These are phyloP conservation scores for Drosophila melanica DNA, from an alignment of 1,140 invertebrate species.

Conservation along the genomic window DNA sequence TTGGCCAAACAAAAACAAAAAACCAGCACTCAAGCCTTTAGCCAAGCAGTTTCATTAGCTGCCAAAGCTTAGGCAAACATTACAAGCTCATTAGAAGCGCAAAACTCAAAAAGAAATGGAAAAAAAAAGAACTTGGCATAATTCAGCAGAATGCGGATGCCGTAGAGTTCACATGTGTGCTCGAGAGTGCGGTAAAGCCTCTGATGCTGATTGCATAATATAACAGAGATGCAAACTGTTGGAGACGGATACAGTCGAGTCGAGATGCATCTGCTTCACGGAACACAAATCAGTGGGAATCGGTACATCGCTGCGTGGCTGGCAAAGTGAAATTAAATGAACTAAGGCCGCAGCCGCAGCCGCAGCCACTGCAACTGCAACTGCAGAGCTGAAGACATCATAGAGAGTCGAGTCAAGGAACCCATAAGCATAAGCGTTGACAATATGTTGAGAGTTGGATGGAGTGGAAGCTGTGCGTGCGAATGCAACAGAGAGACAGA, in stretches of 20 bases:
- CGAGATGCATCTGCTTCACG: slow-evolving; percentile 29
- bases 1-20: slow-evolving; percentile 23
- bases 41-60: slow-evolving; percentile 30
- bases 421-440: slow-evolving; percentile 62
- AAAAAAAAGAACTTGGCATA: slow-evolving; percentile 45
- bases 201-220: slow-evolving; percentile 58
- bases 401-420: slow-evolving; percentile 68
- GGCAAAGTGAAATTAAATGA: slow-evolving; percentile 71
- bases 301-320: neutral
- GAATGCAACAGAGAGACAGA: neutral
- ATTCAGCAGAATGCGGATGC: slow-evolving; percentile 33
- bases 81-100: slow-evolving; percentile 50
- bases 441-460: slow-evolving; percentile 45
- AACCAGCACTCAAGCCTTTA: slow-evolving; percentile 10
- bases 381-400: slow-evolving; percentile 21
- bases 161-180: neutral
- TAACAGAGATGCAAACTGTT: slow-evolving; percentile 17
- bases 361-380: neutral
- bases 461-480: slow-evolving; percentile 3
- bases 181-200: slow-evolving; percentile 19
- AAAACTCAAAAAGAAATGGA: slow-evolving; percentile 27
- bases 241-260: slow-evolving; percentile 10
- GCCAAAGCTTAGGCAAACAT: slow-evolving; percentile 28
- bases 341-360: slow-evolving; percentile 40
- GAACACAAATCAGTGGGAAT: slow-evolving; percentile 52